These are phyloP conservation scores for Euphydryas editha DNA, from an alignment of 2,888 invertebrate genomes.

Conservation along the genomic window DNA sequence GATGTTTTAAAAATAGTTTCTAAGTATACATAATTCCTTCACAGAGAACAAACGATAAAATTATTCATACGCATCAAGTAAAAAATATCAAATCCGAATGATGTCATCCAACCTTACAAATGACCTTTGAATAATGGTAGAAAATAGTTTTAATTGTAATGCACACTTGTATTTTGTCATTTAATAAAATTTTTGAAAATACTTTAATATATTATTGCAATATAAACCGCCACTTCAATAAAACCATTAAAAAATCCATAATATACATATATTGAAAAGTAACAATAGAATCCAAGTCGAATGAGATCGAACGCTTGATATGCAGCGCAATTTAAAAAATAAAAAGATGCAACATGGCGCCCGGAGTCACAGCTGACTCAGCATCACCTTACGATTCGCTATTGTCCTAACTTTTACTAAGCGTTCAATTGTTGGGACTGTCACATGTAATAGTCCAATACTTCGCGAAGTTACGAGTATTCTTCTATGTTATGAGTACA, in stretches of 20 bases:
- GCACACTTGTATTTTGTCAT: not conserved
- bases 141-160: not conserved
- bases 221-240: not conserved
- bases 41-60: not conserved
- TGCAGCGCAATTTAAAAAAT: conserved; percentile 62
- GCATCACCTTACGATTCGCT: conserved; percentile 65
- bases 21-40: not conserved
- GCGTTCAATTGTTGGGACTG: conserved; percentile 33
- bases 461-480: conserved; percentile 19
- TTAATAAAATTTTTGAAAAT: not conserved
- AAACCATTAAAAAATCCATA: conserved; percentile 37
- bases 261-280: conserved; percentile 12
- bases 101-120: not conserved
- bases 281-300: conserved; percentile 44
- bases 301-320: conserved; percentile 48
- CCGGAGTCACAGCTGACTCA: conserved; percentile 72
- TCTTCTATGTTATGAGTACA: not conserved
- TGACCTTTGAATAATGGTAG: not conserved
- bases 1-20: not conserved
- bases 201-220: not conserved
- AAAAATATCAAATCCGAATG: not conserved
- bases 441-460: conserved; percentile 31
- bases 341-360: conserved; percentile 69
- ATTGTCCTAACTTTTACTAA: conserved; percentile 42
- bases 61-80: not conserved